A percentile compares a stretch with the other conserved stretches of the same genome.
Conservation (phyloP, 2,113 vertebrate genomes). For the Poicephalus gulielmi region DNA sequence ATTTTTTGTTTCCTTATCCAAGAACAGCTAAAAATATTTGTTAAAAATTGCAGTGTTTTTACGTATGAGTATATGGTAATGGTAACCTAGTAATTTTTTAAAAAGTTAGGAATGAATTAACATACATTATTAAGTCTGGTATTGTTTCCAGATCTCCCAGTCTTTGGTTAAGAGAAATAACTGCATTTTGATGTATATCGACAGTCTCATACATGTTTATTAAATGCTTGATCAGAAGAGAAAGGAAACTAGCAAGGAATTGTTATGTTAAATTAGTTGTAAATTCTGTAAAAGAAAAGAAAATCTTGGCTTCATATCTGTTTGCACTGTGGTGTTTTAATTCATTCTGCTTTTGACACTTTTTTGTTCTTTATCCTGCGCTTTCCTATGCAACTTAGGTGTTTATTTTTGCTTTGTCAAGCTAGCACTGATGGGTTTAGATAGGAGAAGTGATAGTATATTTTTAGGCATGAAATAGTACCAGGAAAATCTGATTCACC, state of each 20-base stretch:
- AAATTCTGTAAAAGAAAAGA: conserved; percentile 1
- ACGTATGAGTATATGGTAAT: background rate
- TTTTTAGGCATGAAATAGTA: background rate
- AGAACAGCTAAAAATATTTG: conserved; percentile 80
- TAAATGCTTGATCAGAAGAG: background rate
- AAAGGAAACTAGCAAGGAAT: conserved; percentile 15
- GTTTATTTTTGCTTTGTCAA: background rate
- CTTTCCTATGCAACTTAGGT: background rate
- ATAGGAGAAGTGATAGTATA: background rate
- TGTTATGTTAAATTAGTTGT: background rate
- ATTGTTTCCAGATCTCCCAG: background rate
- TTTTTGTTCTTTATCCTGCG: background rate
- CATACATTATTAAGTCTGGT: background rate
- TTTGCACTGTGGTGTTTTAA: conserved; percentile 54
- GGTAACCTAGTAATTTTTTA: background rate
- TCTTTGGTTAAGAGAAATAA: background rate
- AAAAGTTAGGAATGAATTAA: background rate
- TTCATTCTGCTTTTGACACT: conserved; percentile 32
- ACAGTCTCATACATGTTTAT: background rate
- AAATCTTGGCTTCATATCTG: conserved; percentile 17
- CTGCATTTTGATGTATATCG: background rate
- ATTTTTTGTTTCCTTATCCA: conserved; percentile 83
- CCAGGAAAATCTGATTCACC: background rate
- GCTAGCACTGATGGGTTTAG: background rate
- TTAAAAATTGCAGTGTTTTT: background rate